Conservation (phyloP, 2,797 vertebrate species). For the Perodicticus potto region DNA sequence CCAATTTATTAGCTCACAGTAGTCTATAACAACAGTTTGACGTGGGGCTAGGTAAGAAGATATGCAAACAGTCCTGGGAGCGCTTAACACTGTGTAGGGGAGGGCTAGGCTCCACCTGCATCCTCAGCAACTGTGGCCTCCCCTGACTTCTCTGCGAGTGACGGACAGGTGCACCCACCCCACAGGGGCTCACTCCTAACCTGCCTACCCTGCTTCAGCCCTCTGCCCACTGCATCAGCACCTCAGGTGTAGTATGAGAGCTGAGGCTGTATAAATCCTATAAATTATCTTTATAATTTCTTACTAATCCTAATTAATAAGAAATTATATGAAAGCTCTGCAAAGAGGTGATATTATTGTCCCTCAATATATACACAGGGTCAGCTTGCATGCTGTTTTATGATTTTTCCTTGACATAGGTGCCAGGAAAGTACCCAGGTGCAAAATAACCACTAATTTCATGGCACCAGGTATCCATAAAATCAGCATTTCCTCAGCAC, state of each 20-base stretch:
- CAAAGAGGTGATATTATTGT: background rate
- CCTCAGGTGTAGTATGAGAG: background rate
- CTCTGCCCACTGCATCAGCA: accelerated
- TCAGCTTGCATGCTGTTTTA: background rate
- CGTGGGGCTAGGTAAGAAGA: background rate
- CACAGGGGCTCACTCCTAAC: accelerated
- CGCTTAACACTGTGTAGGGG: accelerated
- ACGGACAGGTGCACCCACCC: background rate
- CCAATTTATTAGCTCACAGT: no score
- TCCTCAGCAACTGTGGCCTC: background rate
- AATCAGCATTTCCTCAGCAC: background rate
- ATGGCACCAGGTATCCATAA: background rate
- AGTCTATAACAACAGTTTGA: no score
- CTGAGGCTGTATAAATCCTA: background rate
- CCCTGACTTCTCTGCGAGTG: background rate
- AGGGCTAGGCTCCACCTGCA: accelerated
- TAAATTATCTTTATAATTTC: no score
- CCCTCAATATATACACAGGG: background rate
- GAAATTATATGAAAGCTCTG: background rate
- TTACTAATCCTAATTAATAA: no score
- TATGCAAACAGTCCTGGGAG: background rate
- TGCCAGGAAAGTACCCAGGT: background rate
- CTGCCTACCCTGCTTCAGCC: background rate
- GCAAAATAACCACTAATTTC: background rate
- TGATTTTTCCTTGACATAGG: background rate